Conservation (phyloP, 53 echinoderm and acorn worm species). For the Holothuria scabra region DNA sequence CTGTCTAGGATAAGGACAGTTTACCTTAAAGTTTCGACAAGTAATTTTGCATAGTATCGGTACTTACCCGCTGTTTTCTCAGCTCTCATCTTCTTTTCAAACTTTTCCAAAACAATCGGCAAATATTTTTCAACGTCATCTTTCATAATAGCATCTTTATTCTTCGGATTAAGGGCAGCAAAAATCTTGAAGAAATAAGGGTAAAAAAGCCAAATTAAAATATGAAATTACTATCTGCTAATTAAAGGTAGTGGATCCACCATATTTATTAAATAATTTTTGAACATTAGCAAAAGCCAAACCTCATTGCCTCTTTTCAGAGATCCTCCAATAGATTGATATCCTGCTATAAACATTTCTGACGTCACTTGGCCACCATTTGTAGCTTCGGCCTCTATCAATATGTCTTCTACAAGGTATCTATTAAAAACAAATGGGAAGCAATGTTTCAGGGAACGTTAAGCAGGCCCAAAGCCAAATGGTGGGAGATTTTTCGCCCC, state of each 20-base stretch:
- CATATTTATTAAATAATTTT: neutral
- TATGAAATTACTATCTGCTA: neutral
- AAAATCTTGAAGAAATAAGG: neutral
- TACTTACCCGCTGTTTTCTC: too few species aligned
- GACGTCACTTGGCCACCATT: conserved; percentile 32
- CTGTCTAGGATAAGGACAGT: too few species aligned
- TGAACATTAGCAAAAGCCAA: neutral
- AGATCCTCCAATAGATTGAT: conserved; percentile 58
- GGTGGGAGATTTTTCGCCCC: too few species aligned
- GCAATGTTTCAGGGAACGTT: too few species aligned
- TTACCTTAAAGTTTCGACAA: too few species aligned
- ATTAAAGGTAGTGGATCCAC: too few species aligned
- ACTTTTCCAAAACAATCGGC: neutral
- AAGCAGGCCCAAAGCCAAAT: too few species aligned
- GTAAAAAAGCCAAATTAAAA: neutral
- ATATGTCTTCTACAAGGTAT: neutral
- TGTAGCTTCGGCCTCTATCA: conserved; percentile 32
- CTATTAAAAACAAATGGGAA: too few species aligned
- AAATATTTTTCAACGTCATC: neutral
- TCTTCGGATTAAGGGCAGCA: neutral
- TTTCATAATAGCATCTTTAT: conserved; percentile 8
- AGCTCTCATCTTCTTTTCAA: conserved; percentile 13
- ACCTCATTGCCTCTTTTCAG: conserved; percentile 58
- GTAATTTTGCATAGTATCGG: too few species aligned
- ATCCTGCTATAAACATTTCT: conserved; percentile 40